These are phyloP conservation scores for Steinernema feltiae DNA, from an alignment of 1,140 invertebrate species.

Conservation along the genomic window DNA sequence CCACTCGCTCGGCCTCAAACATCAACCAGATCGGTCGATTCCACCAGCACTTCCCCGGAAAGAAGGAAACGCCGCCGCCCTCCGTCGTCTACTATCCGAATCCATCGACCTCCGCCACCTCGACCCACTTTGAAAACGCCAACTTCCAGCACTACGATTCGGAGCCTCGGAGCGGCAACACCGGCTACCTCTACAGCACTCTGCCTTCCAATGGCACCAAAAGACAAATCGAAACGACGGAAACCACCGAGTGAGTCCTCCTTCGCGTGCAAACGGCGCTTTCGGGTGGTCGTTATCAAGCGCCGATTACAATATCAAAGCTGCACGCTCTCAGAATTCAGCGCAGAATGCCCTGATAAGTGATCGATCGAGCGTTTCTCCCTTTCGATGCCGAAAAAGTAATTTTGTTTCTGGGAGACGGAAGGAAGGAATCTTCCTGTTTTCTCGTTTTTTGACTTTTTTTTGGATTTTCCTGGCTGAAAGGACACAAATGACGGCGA, in stretches of 20 bases:
- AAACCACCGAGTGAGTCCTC: slow-evolving; percentile 4
- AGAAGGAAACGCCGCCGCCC: neutral
- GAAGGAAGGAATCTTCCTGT: too few relatives aligned
- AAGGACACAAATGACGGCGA: too few relatives aligned
- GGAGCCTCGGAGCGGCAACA: neutral
- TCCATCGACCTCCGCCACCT: neutral
- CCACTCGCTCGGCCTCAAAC: slow-evolving; percentile 1
- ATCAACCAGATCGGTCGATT: slow-evolving; percentile 3
- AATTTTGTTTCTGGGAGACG: too few relatives aligned
- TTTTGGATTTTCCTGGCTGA: too few relatives aligned
- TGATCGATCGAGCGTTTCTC: neutral
- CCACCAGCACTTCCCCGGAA: neutral
- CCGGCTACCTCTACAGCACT: neutral
- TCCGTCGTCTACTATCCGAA: neutral
- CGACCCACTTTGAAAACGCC: neutral
- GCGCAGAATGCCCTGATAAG: too few relatives aligned
- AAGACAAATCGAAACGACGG: neutral
- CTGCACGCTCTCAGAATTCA: too few relatives aligned
- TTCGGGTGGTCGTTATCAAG: neutral
- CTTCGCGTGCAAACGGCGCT: neutral
- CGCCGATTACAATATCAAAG: neutral
- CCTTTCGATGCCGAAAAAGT: neutral
- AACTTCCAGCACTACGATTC: neutral
- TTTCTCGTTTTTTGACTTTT: too few relatives aligned
- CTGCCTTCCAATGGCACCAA: neutral